These are phyloP conservation scores for Hyposoter dolosus DNA, from an alignment of 2,888 invertebrate genomes.

Conservation along the genomic window DNA sequence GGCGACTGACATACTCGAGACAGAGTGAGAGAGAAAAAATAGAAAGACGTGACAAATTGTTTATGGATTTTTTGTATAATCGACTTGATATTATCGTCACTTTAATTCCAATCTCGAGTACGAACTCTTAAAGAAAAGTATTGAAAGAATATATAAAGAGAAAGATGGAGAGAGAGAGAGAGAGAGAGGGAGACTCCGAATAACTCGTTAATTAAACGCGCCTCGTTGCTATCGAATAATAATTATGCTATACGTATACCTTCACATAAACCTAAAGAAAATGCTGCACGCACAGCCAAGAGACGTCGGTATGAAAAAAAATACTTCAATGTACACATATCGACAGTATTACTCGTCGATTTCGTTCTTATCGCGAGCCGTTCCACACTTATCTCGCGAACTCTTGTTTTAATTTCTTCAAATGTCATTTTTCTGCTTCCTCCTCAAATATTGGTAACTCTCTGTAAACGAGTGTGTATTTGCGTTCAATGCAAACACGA, in stretches of 20 bases:
- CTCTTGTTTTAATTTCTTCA: constrained; percentile 40
- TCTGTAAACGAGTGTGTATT: constrained; percentile 11
- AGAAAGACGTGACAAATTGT: constrained; percentile 51
- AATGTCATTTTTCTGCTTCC: neutral
- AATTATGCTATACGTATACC: constrained; percentile 3
- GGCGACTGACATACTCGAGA: neutral
- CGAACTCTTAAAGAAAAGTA: constrained; percentile 38
- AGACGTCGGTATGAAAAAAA: constrained; percentile 19
- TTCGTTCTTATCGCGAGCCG: constrained; percentile 37
- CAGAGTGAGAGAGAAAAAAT: constrained; percentile 29
- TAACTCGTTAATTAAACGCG: constrained; percentile 56
- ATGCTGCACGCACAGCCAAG: neutral
- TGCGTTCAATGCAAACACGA: constrained; percentile 14
- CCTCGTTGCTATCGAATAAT: constrained; percentile 46
- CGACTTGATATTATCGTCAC: constrained; percentile 54
- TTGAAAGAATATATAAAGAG: constrained; percentile 19
- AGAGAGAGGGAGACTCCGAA: constrained; percentile 30
- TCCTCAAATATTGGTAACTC: neutral
- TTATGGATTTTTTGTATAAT: constrained; percentile 64
- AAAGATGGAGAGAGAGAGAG: constrained; percentile 28
- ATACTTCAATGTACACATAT: constrained; percentile 10
- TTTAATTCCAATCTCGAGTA: constrained; percentile 63
- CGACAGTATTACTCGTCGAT: constrained; percentile 12
- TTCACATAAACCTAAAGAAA: constrained; percentile 3
- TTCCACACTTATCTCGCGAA: constrained; percentile 42